A percentile compares a stretch with the other conserved stretches of the same genome.
These are phyloP conservation scores for Aradus depressus DNA, from an alignment of 2,888 invertebrate species.

Conservation along the genomic window DNA sequence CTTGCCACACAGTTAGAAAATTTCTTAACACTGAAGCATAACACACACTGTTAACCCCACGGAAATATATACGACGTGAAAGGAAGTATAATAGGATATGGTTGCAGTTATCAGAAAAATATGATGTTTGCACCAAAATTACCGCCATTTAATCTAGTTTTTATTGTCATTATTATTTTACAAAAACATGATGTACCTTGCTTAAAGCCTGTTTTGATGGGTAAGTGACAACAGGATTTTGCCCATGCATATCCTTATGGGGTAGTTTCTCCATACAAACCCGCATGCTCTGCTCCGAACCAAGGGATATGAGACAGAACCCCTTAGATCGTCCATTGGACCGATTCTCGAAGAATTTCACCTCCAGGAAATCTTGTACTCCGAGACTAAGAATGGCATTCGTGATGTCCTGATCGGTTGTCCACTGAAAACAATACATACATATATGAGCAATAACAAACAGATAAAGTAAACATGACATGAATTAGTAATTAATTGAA, in stretches of 20 bases:
- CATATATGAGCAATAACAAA: background rate
- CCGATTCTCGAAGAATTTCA: conserved; percentile 98
- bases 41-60: too few species aligned
- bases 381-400: conserved; percentile 82
- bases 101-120: too few species aligned
- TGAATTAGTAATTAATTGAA: conserved; percentile 4
- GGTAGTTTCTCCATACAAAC: conserved; percentile 85
- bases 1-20: too few species aligned
- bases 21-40: too few species aligned
- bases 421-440: conserved; percentile 63
- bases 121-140: too few species aligned
- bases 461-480: conserved; percentile 29
- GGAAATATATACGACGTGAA: too few species aligned
- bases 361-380: conserved; percentile 87
- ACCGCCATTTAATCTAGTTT: too few species aligned
- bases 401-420: conserved; percentile 90
- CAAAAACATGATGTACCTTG: conserved; percentile 40
- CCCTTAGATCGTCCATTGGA: conserved; percentile 98
- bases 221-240: conserved; percentile 85
- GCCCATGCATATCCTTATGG: conserved; percentile 93
- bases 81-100: too few species aligned
- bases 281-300: conserved; percentile 81
- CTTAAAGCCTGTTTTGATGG: conserved; percentile 81
- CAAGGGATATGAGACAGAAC: conserved; percentile 90
- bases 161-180: background rate